Conservation (phyloP, 2,888 invertebrate genomes). For the Drosophila borborema region DNA sequence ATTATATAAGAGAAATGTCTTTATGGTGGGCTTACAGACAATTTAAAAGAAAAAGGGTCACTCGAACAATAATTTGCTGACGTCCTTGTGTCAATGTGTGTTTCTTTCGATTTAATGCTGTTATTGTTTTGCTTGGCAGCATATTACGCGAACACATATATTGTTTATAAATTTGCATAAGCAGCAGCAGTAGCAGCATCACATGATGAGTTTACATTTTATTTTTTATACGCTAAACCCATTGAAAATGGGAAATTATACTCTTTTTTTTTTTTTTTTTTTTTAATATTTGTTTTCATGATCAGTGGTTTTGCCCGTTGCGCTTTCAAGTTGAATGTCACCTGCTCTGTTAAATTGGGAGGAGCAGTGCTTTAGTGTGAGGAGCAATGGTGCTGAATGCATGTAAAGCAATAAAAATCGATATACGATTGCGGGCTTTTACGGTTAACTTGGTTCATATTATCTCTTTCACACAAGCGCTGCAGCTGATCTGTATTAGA, state of each 20-base stretch:
- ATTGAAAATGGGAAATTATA: too few species aligned
- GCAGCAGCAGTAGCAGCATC: conserved; percentile 3
- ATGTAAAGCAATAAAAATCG: conserved; percentile 20
- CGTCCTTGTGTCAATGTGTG: conserved; percentile 23
- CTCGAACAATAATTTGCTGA: conserved; percentile 1
- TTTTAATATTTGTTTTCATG: conserved; percentile 5
- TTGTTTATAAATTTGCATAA: conserved; percentile 36
- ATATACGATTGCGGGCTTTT: conserved; percentile 28
- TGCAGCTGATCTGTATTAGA: conserved; percentile 28
- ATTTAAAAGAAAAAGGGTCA: conserved; percentile 4
- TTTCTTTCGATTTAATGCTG: conserved; percentile 9
- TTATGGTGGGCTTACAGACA: not conserved
- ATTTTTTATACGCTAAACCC: not conserved
- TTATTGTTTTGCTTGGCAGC: conserved; percentile 43
- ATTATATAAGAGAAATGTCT: not conserved
- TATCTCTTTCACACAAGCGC: not conserved
- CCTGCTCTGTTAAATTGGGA: conserved; percentile 17
- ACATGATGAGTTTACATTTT: conserved; percentile 14
- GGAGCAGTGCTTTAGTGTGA: conserved; percentile 14
- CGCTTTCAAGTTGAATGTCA: conserved; percentile 53
- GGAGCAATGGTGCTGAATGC: conserved; percentile 10
- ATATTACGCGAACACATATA: conserved; percentile 9
- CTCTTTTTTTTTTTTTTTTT: too few species aligned
- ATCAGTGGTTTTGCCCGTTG: conserved; percentile 13
- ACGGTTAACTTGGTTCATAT: conserved; percentile 3